These are phyloP conservation scores for Hylia prasina DNA, from an alignment of 2,113 vertebrate species.

Conservation along the genomic window DNA sequence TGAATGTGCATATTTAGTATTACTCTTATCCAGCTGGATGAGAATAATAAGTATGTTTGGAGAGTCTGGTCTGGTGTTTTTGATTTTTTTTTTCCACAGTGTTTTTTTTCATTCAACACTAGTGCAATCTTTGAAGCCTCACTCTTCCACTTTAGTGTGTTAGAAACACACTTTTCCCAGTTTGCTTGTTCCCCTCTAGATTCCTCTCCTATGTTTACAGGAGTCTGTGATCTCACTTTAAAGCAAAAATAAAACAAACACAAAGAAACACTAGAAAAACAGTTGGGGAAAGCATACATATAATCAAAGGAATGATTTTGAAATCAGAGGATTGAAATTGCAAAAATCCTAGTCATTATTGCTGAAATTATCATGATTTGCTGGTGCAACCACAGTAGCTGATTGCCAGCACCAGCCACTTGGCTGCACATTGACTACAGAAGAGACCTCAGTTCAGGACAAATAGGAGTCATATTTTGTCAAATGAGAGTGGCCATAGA, in stretches of 20 bases:
- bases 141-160: not conserved
- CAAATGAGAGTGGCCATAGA: not conserved
- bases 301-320: not conserved
- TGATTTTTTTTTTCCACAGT: not conserved
- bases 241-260: not conserved
- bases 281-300: not conserved
- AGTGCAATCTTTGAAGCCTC: not conserved
- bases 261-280: not conserved
- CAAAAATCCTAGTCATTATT: not conserved
- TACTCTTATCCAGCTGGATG: not conserved
- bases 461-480: not conserved
- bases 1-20: not conserved
- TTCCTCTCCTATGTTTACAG: not conserved
- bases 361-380: not conserved
- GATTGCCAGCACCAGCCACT: not conserved
- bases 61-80: not conserved
- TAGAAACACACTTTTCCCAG: not conserved
- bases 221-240: not conserved
- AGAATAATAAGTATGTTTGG: not conserved
- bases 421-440: not conserved
- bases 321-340: not conserved
- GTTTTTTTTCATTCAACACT: not conserved
- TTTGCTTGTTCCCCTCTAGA: not conserved
- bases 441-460: not conserved
- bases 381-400: not conserved